Percentiles rank a stretch among this genome's conserved stretches.
phyloP scores from a whole-genome alignment of 2,113 vertebrate genomes.

The Gambusia holbrooki region DNA sequence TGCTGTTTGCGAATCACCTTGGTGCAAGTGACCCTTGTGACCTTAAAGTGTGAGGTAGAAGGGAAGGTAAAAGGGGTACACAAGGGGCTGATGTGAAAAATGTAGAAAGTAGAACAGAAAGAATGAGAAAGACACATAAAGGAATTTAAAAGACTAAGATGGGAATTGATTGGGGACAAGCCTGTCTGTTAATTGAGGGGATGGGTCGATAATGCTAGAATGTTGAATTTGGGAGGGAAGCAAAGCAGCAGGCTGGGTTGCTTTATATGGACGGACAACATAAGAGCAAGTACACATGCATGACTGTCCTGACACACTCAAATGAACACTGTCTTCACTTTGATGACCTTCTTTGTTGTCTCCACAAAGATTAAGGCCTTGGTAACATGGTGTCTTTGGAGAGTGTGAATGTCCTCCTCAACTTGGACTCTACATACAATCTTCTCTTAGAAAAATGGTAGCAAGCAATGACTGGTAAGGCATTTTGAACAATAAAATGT shows the following conservation, averaged over 20 bases:
- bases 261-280: constrained; percentile 33
- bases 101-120: constrained; percentile 51
- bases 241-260: constrained; percentile 17
- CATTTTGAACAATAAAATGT: not conserved
- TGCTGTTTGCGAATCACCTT: constrained; percentile 98
- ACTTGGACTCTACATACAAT: constrained; percentile 49
- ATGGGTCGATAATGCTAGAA: constrained; percentile 65
- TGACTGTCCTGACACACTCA: constrained; percentile 43
- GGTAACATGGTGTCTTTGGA: constrained; percentile 25
- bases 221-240: constrained; percentile 58
- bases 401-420: constrained; percentile 57
- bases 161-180: constrained; percentile 74
- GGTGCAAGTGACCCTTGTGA: constrained; percentile 95
- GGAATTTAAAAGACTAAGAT: constrained; percentile 42
- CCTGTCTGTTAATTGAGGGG: constrained; percentile 70
- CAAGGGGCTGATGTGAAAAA: constrained; percentile 58
- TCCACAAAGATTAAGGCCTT: constrained; percentile 48
- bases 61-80: constrained; percentile 29
- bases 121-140: constrained; percentile 44
- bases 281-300: constrained; percentile 29
- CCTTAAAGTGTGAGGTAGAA: constrained; percentile 85
- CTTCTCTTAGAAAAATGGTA: constrained; percentile 15
- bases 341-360: constrained; percentile 45
- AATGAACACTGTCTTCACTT: constrained; percentile 47
- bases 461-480: constrained; percentile 41